phyloP scores from a whole-genome alignment of 53 echinoderm and acorn worm genomes.

The Crossaster papposus region DNA sequence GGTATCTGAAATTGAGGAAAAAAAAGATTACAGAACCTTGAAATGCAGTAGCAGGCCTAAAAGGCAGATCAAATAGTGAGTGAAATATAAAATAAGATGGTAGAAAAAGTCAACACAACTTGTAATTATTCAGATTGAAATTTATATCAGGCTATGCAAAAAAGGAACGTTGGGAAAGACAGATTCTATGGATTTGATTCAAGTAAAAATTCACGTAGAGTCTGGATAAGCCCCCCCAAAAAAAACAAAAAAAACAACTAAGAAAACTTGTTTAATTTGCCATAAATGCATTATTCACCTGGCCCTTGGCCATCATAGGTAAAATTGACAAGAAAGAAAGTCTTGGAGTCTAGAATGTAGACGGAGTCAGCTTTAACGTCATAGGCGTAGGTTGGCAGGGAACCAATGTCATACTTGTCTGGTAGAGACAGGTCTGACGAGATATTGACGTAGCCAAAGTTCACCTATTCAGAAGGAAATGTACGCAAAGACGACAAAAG shows the following conservation, averaged over 20 bases:
- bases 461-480: conserved; percentile 41
- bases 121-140: too few species aligned
- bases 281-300: conserved; percentile 34
- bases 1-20: conserved; percentile 43
- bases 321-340: conserved; percentile 65
- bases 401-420: conserved; percentile 31
- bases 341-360: conserved; percentile 52
- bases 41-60: too few species aligned
- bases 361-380: conserved; percentile 52
- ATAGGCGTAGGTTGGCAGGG: conserved; percentile 37
- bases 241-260: too few species aligned
- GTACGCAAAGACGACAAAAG: not conserved
- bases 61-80: too few species aligned
- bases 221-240: too few species aligned
- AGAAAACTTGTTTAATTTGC: not conserved
- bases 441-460: conserved; percentile 76
- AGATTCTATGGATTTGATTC: too few species aligned
- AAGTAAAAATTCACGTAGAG: too few species aligned
- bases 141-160: too few species aligned
- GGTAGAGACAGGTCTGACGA: conserved; percentile 49
- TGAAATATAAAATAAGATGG: too few species aligned
- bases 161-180: too few species aligned
- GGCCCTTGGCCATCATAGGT: conserved; percentile 68
- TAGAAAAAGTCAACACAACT: too few species aligned
- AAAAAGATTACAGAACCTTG: not conserved